Evolutionary conservation across 2,888 invertebrate genomes (phyloP).

Genomic region (Molorchus minor): DNA sequence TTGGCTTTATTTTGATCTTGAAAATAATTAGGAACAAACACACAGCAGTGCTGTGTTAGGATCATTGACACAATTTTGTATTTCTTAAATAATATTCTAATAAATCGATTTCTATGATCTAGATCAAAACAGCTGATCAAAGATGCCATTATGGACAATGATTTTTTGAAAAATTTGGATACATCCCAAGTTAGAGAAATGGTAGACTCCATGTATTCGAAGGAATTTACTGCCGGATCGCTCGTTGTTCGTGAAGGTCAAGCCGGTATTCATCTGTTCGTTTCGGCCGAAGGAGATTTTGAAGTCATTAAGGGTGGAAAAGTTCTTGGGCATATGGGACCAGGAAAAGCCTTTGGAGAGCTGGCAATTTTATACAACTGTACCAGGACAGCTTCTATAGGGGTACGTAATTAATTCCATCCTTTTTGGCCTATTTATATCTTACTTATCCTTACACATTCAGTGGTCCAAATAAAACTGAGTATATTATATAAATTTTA

Average conservation of each 20-base stretch:
- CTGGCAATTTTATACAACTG: conserved; percentile 80
- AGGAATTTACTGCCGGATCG: conserved; percentile 65
- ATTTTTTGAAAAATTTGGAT: conserved; percentile 73
- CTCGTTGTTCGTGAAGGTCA: conserved; percentile 71
- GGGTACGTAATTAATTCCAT: conserved; percentile 60
- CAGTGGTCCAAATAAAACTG: no score
- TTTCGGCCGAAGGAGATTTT: conserved; percentile 74
- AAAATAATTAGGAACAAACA: no score
- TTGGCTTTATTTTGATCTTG: no score
- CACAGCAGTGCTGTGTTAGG: no score
- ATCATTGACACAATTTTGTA: no score
- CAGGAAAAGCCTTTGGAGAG: conserved; percentile 75
- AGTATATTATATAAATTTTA: no score
- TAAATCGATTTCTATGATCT: background rate
- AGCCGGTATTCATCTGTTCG: conserved; percentile 70
- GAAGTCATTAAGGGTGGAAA: conserved; percentile 73
- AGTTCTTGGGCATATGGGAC: conserved; percentile 71
- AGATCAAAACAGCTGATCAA: conserved; percentile 74
- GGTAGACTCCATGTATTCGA: conserved; percentile 73
- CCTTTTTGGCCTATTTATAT: no score
- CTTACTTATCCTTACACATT: no score
- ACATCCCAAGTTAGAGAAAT: conserved; percentile 71
- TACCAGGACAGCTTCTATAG: conserved; percentile 73
- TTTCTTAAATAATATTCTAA: no score
- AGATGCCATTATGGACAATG: conserved; percentile 73